phyloP scores from a whole-genome alignment of 2,797 vertebrate species.

The Gallinago nigripennis region DNA sequence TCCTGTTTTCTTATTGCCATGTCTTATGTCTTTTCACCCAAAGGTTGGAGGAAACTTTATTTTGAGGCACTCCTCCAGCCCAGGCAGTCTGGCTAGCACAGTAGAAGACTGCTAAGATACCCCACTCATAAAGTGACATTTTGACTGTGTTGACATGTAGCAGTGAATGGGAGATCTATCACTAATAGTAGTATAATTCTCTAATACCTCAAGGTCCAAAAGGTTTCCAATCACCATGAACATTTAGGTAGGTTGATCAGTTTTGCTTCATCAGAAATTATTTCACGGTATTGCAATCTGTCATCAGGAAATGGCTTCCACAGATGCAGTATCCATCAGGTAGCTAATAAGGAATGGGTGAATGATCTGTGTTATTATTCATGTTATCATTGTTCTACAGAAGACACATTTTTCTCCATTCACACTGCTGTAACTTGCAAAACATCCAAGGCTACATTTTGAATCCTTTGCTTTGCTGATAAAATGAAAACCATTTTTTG shows the following conservation, averaged over 20 bases:
- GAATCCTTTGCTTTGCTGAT: not conserved
- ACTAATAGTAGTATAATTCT: not conserved
- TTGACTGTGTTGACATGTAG: not conserved
- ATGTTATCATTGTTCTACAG: not conserved
- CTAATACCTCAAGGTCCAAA: not conserved
- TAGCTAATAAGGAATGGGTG: not conserved
- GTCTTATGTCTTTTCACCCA: not conserved
- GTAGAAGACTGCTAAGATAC: not conserved
- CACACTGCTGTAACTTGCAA: not conserved
- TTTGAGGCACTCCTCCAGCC: not conserved
- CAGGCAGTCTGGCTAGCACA: not conserved
- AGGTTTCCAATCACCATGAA: not conserved
- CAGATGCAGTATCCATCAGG: not conserved
- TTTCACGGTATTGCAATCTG: not conserved
- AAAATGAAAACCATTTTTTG: slow-evolving; percentile 31
- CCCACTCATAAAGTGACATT: not conserved
- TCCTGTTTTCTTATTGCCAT: not conserved
- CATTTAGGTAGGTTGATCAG: not conserved
- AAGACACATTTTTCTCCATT: not conserved
- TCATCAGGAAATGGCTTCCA: not conserved
- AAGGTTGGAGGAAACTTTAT: not conserved
- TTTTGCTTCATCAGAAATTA: not conserved
- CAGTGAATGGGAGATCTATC: not conserved
- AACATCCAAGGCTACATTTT: not conserved
- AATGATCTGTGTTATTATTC: not conserved